phyloP scores from a whole-genome alignment of 2,797 vertebrate species.

The Schizothorax lantsangensis region DNA sequence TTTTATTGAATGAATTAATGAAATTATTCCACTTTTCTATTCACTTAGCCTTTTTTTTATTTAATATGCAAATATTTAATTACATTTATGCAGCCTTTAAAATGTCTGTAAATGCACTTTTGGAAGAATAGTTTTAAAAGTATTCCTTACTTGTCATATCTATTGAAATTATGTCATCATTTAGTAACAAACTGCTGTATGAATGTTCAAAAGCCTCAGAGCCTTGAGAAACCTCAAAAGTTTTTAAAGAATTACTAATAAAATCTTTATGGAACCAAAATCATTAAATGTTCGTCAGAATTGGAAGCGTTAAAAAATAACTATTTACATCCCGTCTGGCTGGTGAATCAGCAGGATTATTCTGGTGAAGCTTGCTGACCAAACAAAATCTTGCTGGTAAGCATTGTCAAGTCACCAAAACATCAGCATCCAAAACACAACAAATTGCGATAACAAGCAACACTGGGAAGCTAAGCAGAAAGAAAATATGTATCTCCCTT shows the following conservation, averaged over 20 bases:
- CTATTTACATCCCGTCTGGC: neutral
- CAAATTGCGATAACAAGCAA: neutral
- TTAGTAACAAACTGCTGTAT: neutral
- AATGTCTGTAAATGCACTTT: neutral
- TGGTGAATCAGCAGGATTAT: neutral
- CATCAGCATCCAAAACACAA: neutral
- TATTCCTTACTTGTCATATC: neutral
- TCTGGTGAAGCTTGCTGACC: neutral
- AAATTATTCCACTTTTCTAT: neutral
- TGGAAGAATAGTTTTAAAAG: neutral
- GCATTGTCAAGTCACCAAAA: neutral
- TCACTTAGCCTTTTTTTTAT: neutral
- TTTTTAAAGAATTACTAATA: neutral
- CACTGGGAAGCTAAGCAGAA: neutral
- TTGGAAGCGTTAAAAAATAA: neutral
- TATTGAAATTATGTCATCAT: neutral
- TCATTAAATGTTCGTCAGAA: neutral
- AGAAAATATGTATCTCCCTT: neutral
- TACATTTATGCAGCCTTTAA: neutral
- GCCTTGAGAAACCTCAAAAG: too few relatives aligned
- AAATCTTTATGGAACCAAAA: neutral
- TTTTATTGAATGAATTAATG: neutral
- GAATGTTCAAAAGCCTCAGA: too few relatives aligned
- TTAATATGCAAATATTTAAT: neutral
- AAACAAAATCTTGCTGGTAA: neutral